Evolutionary conservation across 2,113 vertebrate genomes (phyloP), one percentile per base, ranked within the genome.

Genomic region (Erinaceus europaeus): DNA sequence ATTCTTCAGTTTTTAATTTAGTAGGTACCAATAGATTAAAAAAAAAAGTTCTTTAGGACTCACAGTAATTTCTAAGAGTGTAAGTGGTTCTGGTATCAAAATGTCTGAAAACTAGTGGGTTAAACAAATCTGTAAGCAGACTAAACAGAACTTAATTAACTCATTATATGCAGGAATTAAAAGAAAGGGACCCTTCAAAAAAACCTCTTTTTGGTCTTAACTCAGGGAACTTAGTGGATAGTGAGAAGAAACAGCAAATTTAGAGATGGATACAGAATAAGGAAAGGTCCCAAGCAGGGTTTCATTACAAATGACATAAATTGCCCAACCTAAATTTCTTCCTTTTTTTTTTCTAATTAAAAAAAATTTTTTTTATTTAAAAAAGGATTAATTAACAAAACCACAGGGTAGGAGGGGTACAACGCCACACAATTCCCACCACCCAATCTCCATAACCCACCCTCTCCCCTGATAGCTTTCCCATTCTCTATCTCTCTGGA

Each of bases 151-250:
- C 21, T 86, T 67, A 38, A 38, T 65, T n/a, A 75, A 34, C 55
- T 88, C 68, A 72, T 17, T 86, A 32, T 36, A 74, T 25, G 6
- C 17, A 71, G n/a, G 18, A 32, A 55, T 18, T 17, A 42, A 73
- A 91, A 91, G 71, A 91, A 86, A 71, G 6, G 0, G 4, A 59
- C 79, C 55, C 29, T 81, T 76, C 32, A 88, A 88, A 90, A 78
- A 74, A n/a, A n/a, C 46, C 46, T 46, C 32, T 74, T 46, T 75
- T 79, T 55, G 34, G 29, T 67, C 50, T 84, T 68, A 79, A 73
- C 7, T 82, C 72, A 79, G 21, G 59, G 5, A 53, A 85, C 8
- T 1, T 73, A 23, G 57, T 57, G 6, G n/a, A 53, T 40, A 34
- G 23, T 59, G 27, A 65, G 9, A 55, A 55, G 67, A 72, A 74